phyloP scores from a whole-genome alignment of 2,888 invertebrate genomes.

The Oscheius sp. region DNA sequence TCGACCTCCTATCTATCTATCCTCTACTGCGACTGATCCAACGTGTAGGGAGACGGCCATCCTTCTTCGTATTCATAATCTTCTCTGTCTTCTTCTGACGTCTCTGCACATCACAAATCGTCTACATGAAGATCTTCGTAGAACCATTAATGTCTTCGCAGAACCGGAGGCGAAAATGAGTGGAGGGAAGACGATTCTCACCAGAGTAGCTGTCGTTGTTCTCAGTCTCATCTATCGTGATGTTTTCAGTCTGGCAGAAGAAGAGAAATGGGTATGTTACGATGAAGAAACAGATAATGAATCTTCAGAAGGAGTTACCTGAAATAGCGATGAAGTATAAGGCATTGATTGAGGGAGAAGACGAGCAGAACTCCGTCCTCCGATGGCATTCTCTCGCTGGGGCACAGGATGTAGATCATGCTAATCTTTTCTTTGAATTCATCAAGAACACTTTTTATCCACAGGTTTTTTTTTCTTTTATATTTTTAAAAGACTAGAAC shows the following conservation, averaged over 20 bases:
- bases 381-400: constrained; percentile 25
- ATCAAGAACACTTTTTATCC: background rate
- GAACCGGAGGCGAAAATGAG: constrained; percentile 1
- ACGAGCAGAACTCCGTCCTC: background rate
- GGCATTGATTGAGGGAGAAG: constrained; percentile 20
- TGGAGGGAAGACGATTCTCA: constrained; percentile 15
- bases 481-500: background rate
- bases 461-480: background rate
- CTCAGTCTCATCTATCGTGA: constrained; percentile 25
- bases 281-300: background rate
- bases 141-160: background rate
- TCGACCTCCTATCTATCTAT: constrained; percentile 12
- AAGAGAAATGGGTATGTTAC: constrained; percentile 17
- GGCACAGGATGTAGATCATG: constrained; percentile 8
- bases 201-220: constrained; percentile 8
- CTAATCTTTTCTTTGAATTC: constrained; percentile 17
- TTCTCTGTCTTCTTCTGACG: background rate
- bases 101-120: constrained; percentile 15
- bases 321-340: constrained; percentile 26
- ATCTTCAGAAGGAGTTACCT: constrained; percentile 17
- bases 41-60: background rate
- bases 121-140: background rate
- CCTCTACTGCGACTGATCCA: background rate
- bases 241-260: constrained; percentile 25
- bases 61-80: background rate